Percentiles rank a stretch among this genome's conserved stretches.
Evolutionary conservation across 2,113 vertebrate genomes (phyloP).

Genomic region (Cavia aperea): DNA sequence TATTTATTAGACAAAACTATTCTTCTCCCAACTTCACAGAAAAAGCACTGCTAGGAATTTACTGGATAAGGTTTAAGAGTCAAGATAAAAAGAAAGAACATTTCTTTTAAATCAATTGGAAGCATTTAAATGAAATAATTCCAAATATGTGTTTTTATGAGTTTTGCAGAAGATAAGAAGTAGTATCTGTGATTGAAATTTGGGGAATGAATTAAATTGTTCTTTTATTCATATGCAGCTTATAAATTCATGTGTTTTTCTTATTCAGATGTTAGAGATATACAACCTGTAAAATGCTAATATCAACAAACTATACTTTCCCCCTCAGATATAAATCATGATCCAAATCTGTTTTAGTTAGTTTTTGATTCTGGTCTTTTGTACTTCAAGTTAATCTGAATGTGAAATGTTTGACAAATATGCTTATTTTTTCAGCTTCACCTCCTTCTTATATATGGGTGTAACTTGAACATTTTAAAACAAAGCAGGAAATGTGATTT

Average conservation of each 20-base stretch:
- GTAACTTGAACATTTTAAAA: neutral
- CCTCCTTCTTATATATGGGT: neutral
- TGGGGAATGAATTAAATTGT: neutral
- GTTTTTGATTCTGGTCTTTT: neutral
- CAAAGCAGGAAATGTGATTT: neutral
- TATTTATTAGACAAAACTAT: conserved; percentile 20
- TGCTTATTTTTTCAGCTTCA: neutral
- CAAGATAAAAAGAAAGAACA: conserved; percentile 16
- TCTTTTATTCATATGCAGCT: neutral
- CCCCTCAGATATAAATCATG: neutral
- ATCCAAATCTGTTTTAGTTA: neutral
- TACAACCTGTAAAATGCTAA: neutral
- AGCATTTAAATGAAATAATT: conserved; percentile 25
- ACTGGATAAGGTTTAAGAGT: conserved; percentile 22
- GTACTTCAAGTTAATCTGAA: conserved; percentile 1
- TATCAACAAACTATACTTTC: neutral
- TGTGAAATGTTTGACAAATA: conserved; percentile 36
- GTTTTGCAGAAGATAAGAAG: conserved; percentile 16
- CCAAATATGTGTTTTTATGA: conserved; percentile 15
- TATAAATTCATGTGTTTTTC: neutral
- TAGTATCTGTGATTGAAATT: neutral
- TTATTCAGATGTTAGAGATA: neutral
- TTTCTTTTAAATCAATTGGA: neutral
- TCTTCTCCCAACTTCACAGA: conserved; percentile 23
- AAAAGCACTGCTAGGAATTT: conserved; percentile 37